phyloP scores from a whole-genome alignment of 1,140 invertebrate genomes.

The Oedothorax gibbosus region DNA sequence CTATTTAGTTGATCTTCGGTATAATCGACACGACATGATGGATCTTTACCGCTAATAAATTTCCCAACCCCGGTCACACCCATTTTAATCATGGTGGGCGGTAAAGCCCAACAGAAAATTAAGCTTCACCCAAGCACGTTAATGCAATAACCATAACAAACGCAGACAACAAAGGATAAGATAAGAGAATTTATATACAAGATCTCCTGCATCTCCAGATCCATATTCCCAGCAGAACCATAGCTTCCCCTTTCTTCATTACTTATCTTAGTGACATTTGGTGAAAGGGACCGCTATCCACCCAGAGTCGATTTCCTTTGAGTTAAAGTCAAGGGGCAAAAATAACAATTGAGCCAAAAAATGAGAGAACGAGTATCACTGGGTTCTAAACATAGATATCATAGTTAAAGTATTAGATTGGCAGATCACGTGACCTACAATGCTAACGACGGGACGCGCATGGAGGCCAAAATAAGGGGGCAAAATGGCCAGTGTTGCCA shows the following conservation, averaged over 20 bases:
- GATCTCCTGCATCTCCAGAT: not conserved
- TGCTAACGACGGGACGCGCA: no score
- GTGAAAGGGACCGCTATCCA: slow-evolving; percentile 47
- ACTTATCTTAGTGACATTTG: slow-evolving; percentile 51
- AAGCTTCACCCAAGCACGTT: not conserved
- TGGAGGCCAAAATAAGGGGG: no score
- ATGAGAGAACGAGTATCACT: slow-evolving; percentile 21
- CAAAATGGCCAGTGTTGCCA: no score
- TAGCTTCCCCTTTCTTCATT: slow-evolving; percentile 43
- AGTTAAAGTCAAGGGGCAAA: slow-evolving; percentile 46
- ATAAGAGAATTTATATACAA: not conserved
- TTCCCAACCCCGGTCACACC: not conserved
- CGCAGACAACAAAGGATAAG: slow-evolving; percentile 13
- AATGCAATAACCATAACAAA: slow-evolving; percentile 21
- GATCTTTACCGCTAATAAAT: not conserved
- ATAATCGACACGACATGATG: no score
- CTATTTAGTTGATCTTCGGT: no score
- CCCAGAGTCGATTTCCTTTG: slow-evolving; percentile 56
- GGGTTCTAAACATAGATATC: no score
- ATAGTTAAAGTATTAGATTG: no score
- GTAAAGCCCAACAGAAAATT: not conserved
- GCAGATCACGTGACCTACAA: no score
- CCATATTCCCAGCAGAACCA: slow-evolving; percentile 24
- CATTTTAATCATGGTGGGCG: not conserved
- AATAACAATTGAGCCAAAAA: slow-evolving; percentile 38